Base-by-base conservation (phyloP, 2,797 vertebrate species). In the Lophotriccus pileatus region DNA sequence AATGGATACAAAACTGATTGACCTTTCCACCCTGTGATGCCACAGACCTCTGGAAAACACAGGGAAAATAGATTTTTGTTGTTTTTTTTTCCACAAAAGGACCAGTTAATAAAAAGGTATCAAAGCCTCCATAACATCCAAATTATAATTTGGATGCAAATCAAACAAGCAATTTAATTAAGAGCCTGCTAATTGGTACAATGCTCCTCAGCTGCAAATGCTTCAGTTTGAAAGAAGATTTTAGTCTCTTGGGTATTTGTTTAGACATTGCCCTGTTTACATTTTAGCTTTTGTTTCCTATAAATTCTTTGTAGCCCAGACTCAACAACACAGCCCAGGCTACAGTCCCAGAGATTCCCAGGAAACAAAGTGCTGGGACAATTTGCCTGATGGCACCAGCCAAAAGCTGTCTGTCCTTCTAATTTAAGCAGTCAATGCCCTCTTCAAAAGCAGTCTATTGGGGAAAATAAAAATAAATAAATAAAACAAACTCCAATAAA, bases 111-210 rank as follows among this genome's bases (percentile, higher is more conserved):
- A 70, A 94, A 92, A 90, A 94, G 91, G 89, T 83, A 96, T 93
- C 93, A 91, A 95, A 95, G 96, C 88, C 96, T 82, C 80, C 64
- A 43, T 62, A 94, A 88, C 66, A 89, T 27, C 67, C 90, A 85
- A 78, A 93, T 94, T 89, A 95, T 84, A 81, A 95, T 93, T 95
- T 96, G 97, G 97, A 97, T 84, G 94, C 92, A 92, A 97, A 96
- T 95, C 96, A 97, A 96, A 95, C 88, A 95, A 95, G 89, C 95
- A 76, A 90, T 90, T 97, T 97, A 97, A 98, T 97, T 95, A 97
- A 97, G 88, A 96, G 83, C 67, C 89, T 21, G 62, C 91, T 97
- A 93, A 97, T 94, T 78, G 88, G 91, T 84, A 87, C 84, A 89
- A 90, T 62, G 46, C 30, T 84, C 55, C 89, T 89, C 46, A 12